Evolutionary conservation across 92 coral and sea anemone genomes (phyloP), one percentile per base, ranked within the genome.

Genomic region (Phenganax marumi): DNA sequence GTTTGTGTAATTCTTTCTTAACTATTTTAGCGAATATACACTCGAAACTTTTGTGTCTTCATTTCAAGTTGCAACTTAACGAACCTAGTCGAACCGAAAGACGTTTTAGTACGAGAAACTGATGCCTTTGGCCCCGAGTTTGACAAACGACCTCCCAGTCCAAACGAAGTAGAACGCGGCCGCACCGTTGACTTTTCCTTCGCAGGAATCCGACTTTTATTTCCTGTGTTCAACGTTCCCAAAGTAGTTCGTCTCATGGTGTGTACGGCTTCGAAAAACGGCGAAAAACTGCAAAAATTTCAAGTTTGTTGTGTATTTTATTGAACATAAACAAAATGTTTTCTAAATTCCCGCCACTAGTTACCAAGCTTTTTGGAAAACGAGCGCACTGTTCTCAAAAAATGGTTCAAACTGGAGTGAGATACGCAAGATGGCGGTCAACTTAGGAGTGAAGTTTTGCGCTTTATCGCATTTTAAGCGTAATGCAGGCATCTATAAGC

Each of bases 181-280:
- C 97, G 92, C 12, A 90, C 87, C 50, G 89, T 85, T 4, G 72
- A 61, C 84, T 91, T 91, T 68, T 85, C 88, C 50, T 91, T 92
- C 10, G 87, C 85, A 60, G 52, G 63, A 13, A 63, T 58, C 18
- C 89, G 81, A 18, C 82, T 53, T 66, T 91, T 92, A 56, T 91
- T 91, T n/a, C 92, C 92, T 76, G 68, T 90, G 58, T 91, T 91
- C 70, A 89, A 71, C 2, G 86, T 70, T 22, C 93, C 93, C 8
- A 91, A 87, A 64, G 93, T 91, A 16, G 79, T 23, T 24, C 79
- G 58, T 21, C 79, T 74, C 79, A 74, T 74, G 2, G 43, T 33
- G 43, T 33, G 43, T 33, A 2, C 5, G 5, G 43, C 43, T 33
- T 33, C 43, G 43, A 33, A 33, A 33, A 5, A 33, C 43, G 43